phyloP scores from a whole-genome alignment of 2,113 vertebrate genomes.

The Eulemur rufifrons region DNA sequence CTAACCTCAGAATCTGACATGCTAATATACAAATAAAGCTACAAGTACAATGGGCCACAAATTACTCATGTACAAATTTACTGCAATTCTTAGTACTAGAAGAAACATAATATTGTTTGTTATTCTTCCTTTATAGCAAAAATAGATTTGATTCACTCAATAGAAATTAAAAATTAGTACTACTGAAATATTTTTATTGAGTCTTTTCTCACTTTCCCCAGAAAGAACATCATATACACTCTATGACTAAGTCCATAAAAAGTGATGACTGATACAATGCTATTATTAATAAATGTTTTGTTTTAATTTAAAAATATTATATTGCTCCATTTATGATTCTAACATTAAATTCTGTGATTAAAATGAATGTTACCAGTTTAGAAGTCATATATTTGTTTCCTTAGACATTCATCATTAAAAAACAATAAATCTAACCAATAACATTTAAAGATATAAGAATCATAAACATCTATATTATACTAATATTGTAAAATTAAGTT shows the following conservation, averaged over 20 bases:
- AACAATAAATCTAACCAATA: not conserved
- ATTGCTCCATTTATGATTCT: not conserved
- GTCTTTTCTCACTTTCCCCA: not conserved
- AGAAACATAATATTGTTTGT: not conserved
- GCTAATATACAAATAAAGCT: not conserved
- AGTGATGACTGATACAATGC: not conserved
- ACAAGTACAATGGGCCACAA: not conserved
- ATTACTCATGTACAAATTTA: not conserved
- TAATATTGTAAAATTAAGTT: not conserved
- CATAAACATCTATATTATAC: not conserved
- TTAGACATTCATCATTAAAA: not conserved
- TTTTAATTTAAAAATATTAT: not conserved
- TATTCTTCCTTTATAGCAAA: not conserved
- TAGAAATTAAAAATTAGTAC: slow-evolving; percentile 1
- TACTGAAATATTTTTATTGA: not conserved
- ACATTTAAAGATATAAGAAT: not conserved
- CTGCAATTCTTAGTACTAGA: not conserved
- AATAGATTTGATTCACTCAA: not conserved
- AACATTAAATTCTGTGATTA: not conserved
- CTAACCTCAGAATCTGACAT: not conserved
- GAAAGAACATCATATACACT: not conserved
- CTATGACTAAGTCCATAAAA: not conserved
- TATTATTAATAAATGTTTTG: not conserved
- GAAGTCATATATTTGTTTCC: not conserved
- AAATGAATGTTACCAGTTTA: not conserved